Evolutionary conservation across 2,113 vertebrate species (phyloP).

Genomic region (Lampris incognitus): DNA sequence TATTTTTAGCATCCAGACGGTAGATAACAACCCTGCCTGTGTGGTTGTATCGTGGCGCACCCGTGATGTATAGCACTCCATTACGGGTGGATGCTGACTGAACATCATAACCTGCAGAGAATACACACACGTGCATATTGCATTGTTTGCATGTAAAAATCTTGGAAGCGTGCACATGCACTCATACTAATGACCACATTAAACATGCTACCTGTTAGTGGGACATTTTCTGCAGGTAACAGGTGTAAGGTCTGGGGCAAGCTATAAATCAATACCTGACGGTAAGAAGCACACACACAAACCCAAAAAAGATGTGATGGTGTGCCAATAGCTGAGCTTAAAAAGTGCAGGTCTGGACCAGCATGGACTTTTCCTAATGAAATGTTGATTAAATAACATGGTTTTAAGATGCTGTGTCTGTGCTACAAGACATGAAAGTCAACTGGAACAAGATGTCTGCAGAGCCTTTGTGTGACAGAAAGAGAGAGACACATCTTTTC

Average conservation of each 20-base stretch:
- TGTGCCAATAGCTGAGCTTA: slow-evolving; percentile 65
- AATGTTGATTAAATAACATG: slow-evolving; percentile 74
- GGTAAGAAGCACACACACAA: slow-evolving; percentile 22
- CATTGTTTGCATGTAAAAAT: neutral
- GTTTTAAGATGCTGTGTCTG: slow-evolving; percentile 56
- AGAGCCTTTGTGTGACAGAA: slow-evolving; percentile 39
- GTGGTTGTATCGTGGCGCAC: slow-evolving; percentile 95
- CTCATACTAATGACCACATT: neutral
- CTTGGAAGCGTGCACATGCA: neutral
- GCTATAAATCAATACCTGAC: slow-evolving; percentile 46
- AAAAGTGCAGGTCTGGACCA: slow-evolving; percentile 26
- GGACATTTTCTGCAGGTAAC: slow-evolving; percentile 33
- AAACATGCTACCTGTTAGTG: neutral
- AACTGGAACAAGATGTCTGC: slow-evolving; percentile 23
- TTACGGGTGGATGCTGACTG: slow-evolving; percentile 86
- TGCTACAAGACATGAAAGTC: slow-evolving; percentile 68
- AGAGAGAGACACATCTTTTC: neutral
- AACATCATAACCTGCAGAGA: slow-evolving; percentile 89
- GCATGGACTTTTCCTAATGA: slow-evolving; percentile 50
- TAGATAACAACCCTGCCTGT: slow-evolving; percentile 93
- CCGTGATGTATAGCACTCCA: slow-evolving; percentile 89
- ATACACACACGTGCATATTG: slow-evolving; percentile 11
- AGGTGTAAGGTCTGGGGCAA: slow-evolving; percentile 33
- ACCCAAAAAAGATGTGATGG: neutral
- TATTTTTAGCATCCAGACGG: slow-evolving; percentile 75